Evolutionary conservation across 2,888 invertebrate species (phyloP).

Genomic region (Cetonia aurata): DNA sequence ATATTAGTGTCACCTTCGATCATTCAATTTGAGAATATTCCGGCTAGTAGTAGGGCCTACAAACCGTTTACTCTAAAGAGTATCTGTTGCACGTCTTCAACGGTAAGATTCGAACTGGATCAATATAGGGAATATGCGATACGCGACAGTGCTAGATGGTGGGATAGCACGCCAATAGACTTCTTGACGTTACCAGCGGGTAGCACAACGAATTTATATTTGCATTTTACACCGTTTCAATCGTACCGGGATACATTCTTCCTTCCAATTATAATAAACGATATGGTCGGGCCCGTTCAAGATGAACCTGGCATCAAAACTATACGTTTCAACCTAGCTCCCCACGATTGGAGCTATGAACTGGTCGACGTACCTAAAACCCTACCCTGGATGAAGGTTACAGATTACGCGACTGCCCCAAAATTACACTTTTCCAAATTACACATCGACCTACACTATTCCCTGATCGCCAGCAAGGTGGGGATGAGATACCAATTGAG

Average conservation of each 20-base stretch:
- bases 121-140: slow-evolving; percentile 27
- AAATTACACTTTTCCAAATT: slow-evolving; percentile 46
- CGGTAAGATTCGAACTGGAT: slow-evolving; percentile 23
- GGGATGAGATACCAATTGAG: neutral
- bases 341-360: neutral
- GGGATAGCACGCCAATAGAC: neutral
- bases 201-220: slow-evolving; percentile 53
- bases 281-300: slow-evolving; percentile 70
- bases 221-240: slow-evolving; percentile 65
- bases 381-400: slow-evolving; percentile 2
- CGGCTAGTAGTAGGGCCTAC: slow-evolving; percentile 12
- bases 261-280: slow-evolving; percentile 73
- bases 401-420: slow-evolving; percentile 14
- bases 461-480: neutral
- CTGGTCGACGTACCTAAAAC: neutral
- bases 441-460: slow-evolving; percentile 41
- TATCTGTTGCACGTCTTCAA: neutral
- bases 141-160: neutral
- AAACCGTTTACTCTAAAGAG: slow-evolving; percentile 8
- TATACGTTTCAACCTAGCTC: neutral
- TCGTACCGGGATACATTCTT: slow-evolving; percentile 70
- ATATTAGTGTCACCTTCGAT: slow-evolving; percentile 1
- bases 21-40: slow-evolving; percentile 33
- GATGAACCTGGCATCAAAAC: neutral
- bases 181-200: neutral